Evolutionary conservation across 2,888 invertebrate genomes (phyloP).

Genomic region (Mystacides longicornis): DNA sequence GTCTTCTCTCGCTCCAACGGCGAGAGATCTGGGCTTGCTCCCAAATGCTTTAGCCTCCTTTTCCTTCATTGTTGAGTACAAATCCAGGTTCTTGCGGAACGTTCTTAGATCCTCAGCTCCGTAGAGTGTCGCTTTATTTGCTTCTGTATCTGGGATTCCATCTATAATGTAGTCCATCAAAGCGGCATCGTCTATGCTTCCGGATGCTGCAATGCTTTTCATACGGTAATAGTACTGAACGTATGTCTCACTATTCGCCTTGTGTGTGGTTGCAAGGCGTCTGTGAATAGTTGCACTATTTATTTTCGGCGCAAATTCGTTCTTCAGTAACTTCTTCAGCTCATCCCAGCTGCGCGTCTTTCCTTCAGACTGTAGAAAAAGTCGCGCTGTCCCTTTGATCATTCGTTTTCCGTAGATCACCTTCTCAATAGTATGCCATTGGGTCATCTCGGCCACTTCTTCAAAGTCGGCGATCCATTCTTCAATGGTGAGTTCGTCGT

Average conservation of each 20-base stretch:
- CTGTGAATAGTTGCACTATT: background rate
- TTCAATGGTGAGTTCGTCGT: background rate
- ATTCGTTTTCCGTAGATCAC: background rate
- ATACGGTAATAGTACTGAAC: background rate
- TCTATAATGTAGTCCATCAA: slow-evolving; percentile 1
- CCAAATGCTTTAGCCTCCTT: background rate
- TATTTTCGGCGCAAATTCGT: background rate
- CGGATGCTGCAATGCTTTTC: background rate
- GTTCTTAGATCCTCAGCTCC: background rate
- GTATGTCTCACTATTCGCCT: background rate
- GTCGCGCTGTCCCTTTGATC: background rate
- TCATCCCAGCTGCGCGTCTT: background rate
- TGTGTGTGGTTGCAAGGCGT: background rate
- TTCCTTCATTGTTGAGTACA: background rate
- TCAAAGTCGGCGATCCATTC: slow-evolving; percentile 1
- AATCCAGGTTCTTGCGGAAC: background rate
- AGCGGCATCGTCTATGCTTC: background rate
- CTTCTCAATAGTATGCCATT: background rate
- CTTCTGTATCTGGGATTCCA: background rate
- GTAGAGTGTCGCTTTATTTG: background rate
- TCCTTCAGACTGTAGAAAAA: background rate
- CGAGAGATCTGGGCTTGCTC: background rate
- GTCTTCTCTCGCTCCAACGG: background rate
- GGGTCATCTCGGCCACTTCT: background rate
- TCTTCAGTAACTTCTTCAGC: background rate